Base-by-base conservation (phyloP, 2,113 vertebrate species). In the Scopus umbretta region DNA sequence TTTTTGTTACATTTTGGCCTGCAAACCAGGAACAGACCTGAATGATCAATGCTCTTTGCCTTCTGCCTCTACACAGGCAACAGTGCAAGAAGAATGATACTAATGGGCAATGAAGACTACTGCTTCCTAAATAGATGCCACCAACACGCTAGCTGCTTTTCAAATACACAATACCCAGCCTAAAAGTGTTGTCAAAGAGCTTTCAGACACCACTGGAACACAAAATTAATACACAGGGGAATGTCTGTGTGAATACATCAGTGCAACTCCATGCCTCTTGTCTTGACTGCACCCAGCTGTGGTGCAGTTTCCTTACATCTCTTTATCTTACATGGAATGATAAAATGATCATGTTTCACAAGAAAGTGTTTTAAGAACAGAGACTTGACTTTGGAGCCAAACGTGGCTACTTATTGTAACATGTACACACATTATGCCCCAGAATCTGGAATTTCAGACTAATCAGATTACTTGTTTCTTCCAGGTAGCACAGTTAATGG, bases 1-100 rank as follows among this genome's bases (percentile, higher is more conserved):
- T 53, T 83, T 91, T 92, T 89, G 90, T 71, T 55, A 50, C 38
- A 17, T 84, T 84, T 71, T 94, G 92, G 76, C 86, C 89, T 91
- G 76, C 56, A 89, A 96, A 66, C 40, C 79, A 68, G 76, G 42
- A 50, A 42, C 53, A 61, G 83, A 53, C 21, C 82, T 78, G 88
- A 94, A 73, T 62, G 86, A 92, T 66, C 95, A 80, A n/a, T 49
- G 72, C 42, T 58, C 11, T 72, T 80, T 3, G 4, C 78, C 86
- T 80, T 78, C 82, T 88, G 85, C 70, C 73, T 87, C 61, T 65
- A 7, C 65, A 27, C 55, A 89, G 91, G 17, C 58, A 50, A 13
- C 10, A 62, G 26, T 15, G 72, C 72, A 91, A 72, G 42, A 92
- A 80, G 91, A 95, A 62, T 15, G 17, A 59, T 72, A 84, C 68